phyloP scores from a whole-genome alignment of 2,797 vertebrate genomes.

The Pseudochirops cupreus region DNA sequence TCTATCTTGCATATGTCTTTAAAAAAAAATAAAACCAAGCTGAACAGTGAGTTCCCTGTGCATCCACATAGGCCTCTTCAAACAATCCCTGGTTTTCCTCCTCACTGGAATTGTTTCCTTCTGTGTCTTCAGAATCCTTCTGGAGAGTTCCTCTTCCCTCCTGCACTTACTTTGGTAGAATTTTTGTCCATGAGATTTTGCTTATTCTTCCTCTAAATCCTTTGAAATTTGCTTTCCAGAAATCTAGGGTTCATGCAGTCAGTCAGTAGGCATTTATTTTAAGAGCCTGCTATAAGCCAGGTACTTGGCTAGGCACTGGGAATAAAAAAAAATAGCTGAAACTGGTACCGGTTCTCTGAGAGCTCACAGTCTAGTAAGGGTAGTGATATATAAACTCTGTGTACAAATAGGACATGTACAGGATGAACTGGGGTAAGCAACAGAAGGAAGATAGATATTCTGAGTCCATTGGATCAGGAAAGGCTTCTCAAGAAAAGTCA shows the following conservation, averaged over 20 bases:
- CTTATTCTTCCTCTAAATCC: not conserved
- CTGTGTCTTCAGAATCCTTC: not conserved
- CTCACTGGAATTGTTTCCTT: not conserved
- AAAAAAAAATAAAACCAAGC: not conserved
- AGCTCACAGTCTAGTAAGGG: not conserved
- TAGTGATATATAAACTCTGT: not conserved
- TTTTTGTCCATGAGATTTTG: not conserved
- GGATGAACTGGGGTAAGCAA: not conserved
- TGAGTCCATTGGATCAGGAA: not conserved
- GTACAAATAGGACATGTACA: not conserved
- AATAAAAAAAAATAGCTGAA: not conserved
- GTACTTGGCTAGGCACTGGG: not conserved
- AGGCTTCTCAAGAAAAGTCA: not conserved
- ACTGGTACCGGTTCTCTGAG: not conserved
- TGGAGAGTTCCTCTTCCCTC: not conserved
- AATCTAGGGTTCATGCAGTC: not conserved
- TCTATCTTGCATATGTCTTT: not conserved
- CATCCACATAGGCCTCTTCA: not conserved
- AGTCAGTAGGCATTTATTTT: not conserved
- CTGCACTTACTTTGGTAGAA: not conserved
- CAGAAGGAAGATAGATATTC: not conserved
- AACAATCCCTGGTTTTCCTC: not conserved
- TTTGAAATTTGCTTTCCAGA: not conserved
- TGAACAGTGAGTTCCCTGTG: not conserved
- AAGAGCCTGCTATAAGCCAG: not conserved